A percentile compares a stretch with the other conserved stretches of the same genome.
These are phyloP conservation scores for Quadroppia sp. DNA, from an alignment of 2,888 invertebrate genomes.

Conservation along the genomic window DNA sequence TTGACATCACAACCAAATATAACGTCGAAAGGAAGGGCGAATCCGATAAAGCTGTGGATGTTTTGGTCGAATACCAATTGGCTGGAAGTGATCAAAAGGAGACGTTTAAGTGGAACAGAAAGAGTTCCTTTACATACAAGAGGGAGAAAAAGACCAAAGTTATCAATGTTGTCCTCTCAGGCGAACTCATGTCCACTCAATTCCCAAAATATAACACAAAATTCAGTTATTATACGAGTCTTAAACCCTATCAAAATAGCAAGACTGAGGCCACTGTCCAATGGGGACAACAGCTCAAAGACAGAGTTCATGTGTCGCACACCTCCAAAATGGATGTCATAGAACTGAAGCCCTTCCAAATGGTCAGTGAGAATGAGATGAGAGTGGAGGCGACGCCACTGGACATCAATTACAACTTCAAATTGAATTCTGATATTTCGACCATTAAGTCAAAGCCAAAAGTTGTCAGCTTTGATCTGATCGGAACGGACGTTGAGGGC, in stretches of 20 bases:
- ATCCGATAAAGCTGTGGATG: neutral
- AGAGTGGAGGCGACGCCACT: slow-evolving; percentile 17
- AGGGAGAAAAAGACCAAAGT: slow-evolving; percentile 1
- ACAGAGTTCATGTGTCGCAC: neutral
- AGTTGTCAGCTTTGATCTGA: slow-evolving; percentile 2
- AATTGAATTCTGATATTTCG: slow-evolving; percentile 7
- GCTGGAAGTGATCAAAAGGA: neutral
- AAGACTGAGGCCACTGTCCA: neutral
- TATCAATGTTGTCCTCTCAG: neutral
- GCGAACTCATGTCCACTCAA: neutral
- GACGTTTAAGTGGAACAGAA: slow-evolving; percentile 9
- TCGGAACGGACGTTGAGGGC: slow-evolving; percentile 29
- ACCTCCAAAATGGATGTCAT: slow-evolving; percentile 34
- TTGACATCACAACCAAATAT: neutral
- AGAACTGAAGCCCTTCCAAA: slow-evolving; percentile 36
- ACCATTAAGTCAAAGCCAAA: slow-evolving; percentile 16
- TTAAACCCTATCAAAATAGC: neutral
- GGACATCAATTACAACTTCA: slow-evolving; percentile 35
- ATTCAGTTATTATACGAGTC: neutral
- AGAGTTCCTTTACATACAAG: neutral
- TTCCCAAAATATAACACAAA: neutral
- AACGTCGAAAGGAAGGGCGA: neutral
- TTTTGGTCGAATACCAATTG: neutral
- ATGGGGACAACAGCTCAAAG: slow-evolving; percentile 13
- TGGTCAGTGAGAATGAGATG: slow-evolving; percentile 17